Evolutionary conservation across 2,797 vertebrate genomes (phyloP).

Genomic region (Molossus alvarezi): DNA sequence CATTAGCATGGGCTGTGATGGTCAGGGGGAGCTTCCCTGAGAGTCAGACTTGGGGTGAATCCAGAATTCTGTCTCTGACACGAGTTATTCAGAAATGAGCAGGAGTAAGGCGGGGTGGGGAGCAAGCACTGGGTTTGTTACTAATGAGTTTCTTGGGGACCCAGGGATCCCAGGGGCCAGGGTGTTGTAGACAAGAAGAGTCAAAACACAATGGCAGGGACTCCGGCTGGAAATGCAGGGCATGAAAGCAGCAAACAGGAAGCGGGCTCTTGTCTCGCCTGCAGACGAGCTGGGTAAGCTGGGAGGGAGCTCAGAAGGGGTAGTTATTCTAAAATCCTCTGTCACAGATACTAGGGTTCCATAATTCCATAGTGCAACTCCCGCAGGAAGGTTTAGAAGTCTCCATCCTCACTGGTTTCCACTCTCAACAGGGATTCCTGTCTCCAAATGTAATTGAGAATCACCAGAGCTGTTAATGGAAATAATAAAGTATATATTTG

Average conservation of each 20-base stretch:
- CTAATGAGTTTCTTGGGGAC: constrained; percentile 77
- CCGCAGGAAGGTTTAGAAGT: background rate
- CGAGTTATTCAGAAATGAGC: constrained; percentile 17
- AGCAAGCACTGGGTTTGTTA: background rate
- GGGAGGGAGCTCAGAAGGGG: background rate
- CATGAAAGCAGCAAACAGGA: background rate
- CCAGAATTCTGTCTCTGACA: background rate
- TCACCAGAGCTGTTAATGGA: too few relatives aligned
- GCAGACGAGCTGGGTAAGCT: constrained; percentile 45
- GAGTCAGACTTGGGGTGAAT: background rate
- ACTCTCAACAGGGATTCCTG: too few relatives aligned
- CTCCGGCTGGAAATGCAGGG: background rate
- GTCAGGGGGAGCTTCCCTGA: too few relatives aligned
- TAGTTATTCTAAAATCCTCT: background rate
- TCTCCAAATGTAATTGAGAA: too few relatives aligned
- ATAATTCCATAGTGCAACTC: background rate
- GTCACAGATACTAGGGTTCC: background rate
- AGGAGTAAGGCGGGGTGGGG: background rate
- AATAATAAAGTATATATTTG: too few relatives aligned
- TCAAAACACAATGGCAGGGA: background rate
- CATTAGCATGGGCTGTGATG: too few relatives aligned
- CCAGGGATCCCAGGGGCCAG: constrained; percentile 16
- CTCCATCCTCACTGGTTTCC: too few relatives aligned
- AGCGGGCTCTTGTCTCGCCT: background rate
- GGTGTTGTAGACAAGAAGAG: background rate